A percentile compares a stretch with the other conserved stretches of the same genome.
Evolutionary conservation across 2,797 vertebrate species (phyloP).

Genomic region (Semaprochilodus insignis): DNA sequence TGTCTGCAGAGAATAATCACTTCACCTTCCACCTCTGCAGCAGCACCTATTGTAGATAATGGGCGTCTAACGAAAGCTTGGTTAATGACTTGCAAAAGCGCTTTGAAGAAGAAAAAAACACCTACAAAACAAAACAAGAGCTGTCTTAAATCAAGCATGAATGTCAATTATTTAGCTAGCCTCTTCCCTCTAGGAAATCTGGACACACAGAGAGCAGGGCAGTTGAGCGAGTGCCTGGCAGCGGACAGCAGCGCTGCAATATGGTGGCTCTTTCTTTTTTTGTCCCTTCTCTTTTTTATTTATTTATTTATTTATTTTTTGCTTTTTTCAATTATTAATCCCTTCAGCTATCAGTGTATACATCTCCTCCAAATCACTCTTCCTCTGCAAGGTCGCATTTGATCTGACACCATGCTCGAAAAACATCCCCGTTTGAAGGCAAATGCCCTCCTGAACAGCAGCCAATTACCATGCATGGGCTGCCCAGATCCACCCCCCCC

Average conservation of each 20-base stretch:
- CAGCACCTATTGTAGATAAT: conserved; percentile 20
- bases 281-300: neutral
- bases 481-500: conserved; percentile 38
- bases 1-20: conserved; percentile 35
- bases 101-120: neutral
- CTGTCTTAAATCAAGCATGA: conserved; percentile 68
- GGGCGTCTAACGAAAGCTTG: conserved; percentile 5
- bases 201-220: conserved; percentile 50
- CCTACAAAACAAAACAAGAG: conserved; percentile 42
- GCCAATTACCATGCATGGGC: conserved; percentile 56
- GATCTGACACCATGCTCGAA: conserved; percentile 42
- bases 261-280: conserved; percentile 31
- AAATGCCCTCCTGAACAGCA: conserved; percentile 50
- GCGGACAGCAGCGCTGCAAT: conserved; percentile 40
- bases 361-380: conserved; percentile 21
- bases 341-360: neutral
- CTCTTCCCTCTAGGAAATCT: conserved; percentile 63
- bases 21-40: conserved; percentile 41
- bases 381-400: conserved; percentile 29
- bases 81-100: conserved; percentile 40
- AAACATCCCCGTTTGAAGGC: conserved; percentile 46
- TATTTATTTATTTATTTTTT: neutral
- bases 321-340: neutral
- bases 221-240: conserved; percentile 43
- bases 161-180: conserved; percentile 72